Conservation (phyloP, 1,140 invertebrate genomes). For the Micrasema minimum region DNA sequence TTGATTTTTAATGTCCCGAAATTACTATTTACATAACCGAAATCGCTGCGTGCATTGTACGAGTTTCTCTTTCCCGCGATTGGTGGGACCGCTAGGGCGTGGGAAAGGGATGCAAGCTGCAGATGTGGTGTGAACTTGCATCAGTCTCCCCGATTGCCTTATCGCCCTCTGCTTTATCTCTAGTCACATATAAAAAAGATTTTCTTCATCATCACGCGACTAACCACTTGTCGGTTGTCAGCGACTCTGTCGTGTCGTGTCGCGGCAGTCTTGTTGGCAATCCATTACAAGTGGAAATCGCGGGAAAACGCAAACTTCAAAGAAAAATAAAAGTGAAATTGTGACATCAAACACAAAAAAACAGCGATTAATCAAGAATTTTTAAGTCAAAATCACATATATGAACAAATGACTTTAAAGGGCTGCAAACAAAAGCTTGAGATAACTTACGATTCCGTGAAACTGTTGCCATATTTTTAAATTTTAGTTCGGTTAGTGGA, state of each 20-base stretch:
- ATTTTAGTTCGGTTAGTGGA: too few relatives aligned
- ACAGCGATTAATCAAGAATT: too few relatives aligned
- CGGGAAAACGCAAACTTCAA: constrained; percentile 1
- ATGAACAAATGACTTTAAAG: too few relatives aligned
- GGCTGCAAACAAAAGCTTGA: too few relatives aligned
- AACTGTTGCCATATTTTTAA: too few relatives aligned
- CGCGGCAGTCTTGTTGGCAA: constrained; percentile 4
- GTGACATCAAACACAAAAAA: too few relatives aligned
- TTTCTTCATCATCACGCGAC: constrained; percentile 24
- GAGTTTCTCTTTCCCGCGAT: constrained; percentile 28
- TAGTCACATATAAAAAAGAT: constrained; percentile 36
- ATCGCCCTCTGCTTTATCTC: constrained; percentile 26
- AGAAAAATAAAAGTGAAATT: too few relatives aligned
- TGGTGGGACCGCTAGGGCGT: background rate
- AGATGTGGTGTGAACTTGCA: constrained; percentile 33
- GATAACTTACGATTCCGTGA: too few relatives aligned
- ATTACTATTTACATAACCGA: constrained; percentile 40
- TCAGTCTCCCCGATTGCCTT: constrained; percentile 8
- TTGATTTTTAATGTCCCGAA: too few relatives aligned
- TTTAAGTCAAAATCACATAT: too few relatives aligned
- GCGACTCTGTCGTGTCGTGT: constrained; percentile 1
- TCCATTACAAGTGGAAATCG: constrained; percentile 1
- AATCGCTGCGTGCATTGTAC: constrained; percentile 32
- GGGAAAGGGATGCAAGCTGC: constrained; percentile 24
- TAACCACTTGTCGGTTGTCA: constrained; percentile 23